phyloP scores from a whole-genome alignment of 2,888 invertebrate genomes.

The Cantharis flavilabris region DNA sequence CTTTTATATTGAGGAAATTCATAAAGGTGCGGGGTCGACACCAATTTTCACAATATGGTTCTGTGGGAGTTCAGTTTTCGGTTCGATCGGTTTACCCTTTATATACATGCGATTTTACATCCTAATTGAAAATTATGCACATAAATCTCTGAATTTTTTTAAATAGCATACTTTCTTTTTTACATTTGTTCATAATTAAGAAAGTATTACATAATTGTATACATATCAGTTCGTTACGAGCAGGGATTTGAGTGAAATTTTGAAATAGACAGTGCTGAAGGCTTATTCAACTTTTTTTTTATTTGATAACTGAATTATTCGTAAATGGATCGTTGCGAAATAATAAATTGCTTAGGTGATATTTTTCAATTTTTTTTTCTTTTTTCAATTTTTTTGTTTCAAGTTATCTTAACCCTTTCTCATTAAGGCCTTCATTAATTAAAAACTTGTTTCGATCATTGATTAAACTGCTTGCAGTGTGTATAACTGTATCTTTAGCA shows the following conservation, averaged over 20 bases:
- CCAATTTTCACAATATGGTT: neutral
- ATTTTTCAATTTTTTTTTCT: neutral
- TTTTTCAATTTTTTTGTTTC: neutral
- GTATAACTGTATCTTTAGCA: conserved; percentile 32
- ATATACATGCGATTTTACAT: neutral
- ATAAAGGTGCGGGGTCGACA: neutral
- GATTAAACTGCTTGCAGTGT: conserved; percentile 2
- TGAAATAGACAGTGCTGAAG: neutral
- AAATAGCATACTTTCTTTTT: conserved; percentile 1
- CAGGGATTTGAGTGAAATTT: conserved; percentile 1
- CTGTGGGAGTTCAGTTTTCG: neutral
- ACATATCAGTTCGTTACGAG: neutral
- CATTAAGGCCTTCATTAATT: neutral
- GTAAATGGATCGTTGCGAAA: neutral
- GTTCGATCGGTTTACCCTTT: neutral
- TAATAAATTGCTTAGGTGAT: neutral
- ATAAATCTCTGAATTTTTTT: neutral
- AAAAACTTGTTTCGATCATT: neutral
- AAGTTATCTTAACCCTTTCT: neutral
- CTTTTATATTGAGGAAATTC: neutral
- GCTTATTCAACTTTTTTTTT: neutral
- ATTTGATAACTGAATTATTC: neutral
- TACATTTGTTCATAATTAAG: neutral
- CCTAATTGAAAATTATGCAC: neutral
- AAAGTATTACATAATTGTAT: neutral